Base-by-base conservation (phyloP, 2,888 invertebrate genomes). In the Tenthredo notha region DNA sequence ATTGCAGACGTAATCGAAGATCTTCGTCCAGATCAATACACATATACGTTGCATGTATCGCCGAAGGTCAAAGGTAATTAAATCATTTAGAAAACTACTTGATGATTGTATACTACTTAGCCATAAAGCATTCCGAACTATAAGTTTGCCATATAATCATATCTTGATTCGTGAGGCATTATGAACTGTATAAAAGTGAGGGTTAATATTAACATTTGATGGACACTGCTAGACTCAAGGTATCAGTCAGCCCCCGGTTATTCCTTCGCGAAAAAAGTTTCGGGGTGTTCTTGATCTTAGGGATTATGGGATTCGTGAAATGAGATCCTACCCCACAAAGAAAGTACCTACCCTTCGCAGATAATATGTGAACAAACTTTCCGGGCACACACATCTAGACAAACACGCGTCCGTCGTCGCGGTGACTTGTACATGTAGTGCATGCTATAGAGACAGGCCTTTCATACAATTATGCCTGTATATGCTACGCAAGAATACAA, bases 221-320 rank as follows among this genome's bases (percentile, higher is more conserved):
- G 77, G 77, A 77, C 77, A 77, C 77, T 33, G 54, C 77, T 33
- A 43, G 72, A 84, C 47, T 37, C 58, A 84, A 72, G 75, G 54
- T 84, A 84, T 84, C 84, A 75, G 84, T 75, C 84, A 72, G 58
- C 50, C 72, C 54, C 54, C 72, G 29, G 84, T 84, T 84, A 50
- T 74, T 40, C 43, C 84, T 75, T 40, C 7, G 37, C 84, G 58
- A 75, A 84, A 74, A 84, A 84, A 84, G 84, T 84, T 84, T 84
- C 29, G 40, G 54, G 54, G 74, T 18, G 74, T 72, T 75, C 84
- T 72, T 84, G 84, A 84, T 84, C 84, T 84, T 75, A 40, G 75
- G 84, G 84, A 84, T 84, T 84, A 84, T 84, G 77, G 84, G 84
- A 72, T 74, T 75, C 75, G 54, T 47, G 84, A 84, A 84, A 84